These are phyloP conservation scores for Melitaea cinxia DNA, from an alignment of 1,140 invertebrate genomes.

Conservation along the genomic window DNA sequence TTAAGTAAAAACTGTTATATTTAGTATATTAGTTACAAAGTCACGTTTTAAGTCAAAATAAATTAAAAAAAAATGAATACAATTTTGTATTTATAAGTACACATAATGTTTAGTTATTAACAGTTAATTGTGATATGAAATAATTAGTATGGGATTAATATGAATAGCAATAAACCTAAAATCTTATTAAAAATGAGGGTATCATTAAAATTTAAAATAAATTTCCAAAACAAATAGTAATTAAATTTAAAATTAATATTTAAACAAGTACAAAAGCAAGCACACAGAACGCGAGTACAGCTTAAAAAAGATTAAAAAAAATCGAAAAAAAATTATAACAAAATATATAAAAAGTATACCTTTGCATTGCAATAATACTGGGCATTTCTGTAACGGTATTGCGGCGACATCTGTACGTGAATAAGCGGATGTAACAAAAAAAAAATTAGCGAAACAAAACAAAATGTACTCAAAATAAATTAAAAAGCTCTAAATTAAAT, in stretches of 20 bases:
- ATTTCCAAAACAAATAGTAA: not conserved
- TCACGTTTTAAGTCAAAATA: too few species aligned
- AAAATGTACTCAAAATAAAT: not conserved
- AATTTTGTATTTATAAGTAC: not conserved
- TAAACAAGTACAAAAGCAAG: not conserved
- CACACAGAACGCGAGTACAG: constrained; percentile 2
- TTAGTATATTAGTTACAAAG: too few species aligned
- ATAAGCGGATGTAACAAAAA: constrained; percentile 41
- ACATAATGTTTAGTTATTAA: not conserved
- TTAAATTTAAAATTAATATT: not conserved
- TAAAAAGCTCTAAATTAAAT: not conserved
- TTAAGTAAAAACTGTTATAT: too few species aligned
- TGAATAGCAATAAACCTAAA: not conserved
- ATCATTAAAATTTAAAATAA: not conserved
- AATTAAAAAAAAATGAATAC: too few species aligned
- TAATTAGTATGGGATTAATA: constrained; percentile 2
- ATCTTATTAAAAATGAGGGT: not conserved
- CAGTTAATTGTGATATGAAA: not conserved
- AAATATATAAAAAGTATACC: constrained; percentile 49
- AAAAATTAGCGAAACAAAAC: constrained; percentile 30
- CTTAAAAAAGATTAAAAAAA: constrained; percentile 25
- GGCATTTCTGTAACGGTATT: constrained; percentile 71
- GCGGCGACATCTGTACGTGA: constrained; percentile 72
- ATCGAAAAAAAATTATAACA: constrained; percentile 44
- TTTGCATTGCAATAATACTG: constrained; percentile 75